Evolutionary conservation across 2,888 invertebrate species (phyloP), one percentile per base, ranked within the genome.

Genomic region (Sarcophaga carnaria): DNA sequence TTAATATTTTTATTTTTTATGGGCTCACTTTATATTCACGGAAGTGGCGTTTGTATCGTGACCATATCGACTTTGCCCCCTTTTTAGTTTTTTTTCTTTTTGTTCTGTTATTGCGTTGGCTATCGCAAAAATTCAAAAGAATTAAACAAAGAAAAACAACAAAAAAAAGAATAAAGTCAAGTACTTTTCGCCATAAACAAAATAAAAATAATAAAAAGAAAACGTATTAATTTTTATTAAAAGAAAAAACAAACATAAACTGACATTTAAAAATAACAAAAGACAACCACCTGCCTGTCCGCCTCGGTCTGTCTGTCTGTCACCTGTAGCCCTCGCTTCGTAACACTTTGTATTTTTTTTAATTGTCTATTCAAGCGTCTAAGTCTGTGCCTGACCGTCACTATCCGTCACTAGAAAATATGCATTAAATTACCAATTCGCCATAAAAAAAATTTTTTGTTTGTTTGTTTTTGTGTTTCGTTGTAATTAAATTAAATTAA

Each of bases 401-500:
- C 14, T 71, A 54, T 47, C 60, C 14, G 62, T 62, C n/a, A 45
- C 25, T 60, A 27, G 64, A 12, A 80, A 71, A 64, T 80, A 0
- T 37, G 80, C 37, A 66, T 63, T 70, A 17, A 66, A 78, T 78
- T 37, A 59, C 37, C 20, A 25, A 22, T 25, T 67, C 54, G 12
- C 54, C 17, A 67, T 47, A 66, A n/a, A 66, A 49, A 69, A 22
- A 22, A 22, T 47, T 60, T 64, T 54, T 71, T 60, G 54, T 66
- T 71, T 27, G 64, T 72, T 75, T 14, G 63, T 81, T 75, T 10
- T 37, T 37, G 0, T 37, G 22, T 37, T 37, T 37, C 37, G 10
- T 37, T 37, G 37, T 49, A 69, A 69, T 75, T 70, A 62, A 70
- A 81, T 75, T 67, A 75, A 75, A 67, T 70, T 54, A 37, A 81